Evolutionary conservation across 2,113 vertebrate genomes (phyloP).

Genomic region (Asarcornis scutulata): DNA sequence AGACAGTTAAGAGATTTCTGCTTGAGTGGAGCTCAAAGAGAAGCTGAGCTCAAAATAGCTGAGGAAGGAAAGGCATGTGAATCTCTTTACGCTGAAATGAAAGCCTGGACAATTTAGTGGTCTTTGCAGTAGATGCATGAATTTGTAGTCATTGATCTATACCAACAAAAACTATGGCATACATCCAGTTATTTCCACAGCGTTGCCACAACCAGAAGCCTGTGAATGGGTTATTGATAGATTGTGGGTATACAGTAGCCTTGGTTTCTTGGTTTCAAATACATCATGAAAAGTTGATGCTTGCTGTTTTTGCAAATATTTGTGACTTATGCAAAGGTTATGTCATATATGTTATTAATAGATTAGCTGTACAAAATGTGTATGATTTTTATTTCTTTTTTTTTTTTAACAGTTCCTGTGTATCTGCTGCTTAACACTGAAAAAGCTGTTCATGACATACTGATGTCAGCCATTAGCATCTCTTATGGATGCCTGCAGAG

Average conservation of each 20-base stretch:
- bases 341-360: not conserved
- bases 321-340: not conserved
- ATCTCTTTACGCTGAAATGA: not conserved
- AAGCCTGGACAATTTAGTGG: not conserved
- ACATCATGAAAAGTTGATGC: not conserved
- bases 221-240: not conserved
- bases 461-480: not conserved
- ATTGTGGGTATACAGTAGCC: not conserved
- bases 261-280: not conserved
- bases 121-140: not conserved
- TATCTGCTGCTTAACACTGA: not conserved
- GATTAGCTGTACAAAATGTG: not conserved
- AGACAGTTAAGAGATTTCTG: not conserved
- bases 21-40: not conserved
- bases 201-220: not conserved
- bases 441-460: not conserved
- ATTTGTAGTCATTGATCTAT: not conserved
- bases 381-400: rapidly evolving
- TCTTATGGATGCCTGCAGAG: not conserved
- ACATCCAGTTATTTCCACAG: not conserved
- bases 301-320: not conserved
- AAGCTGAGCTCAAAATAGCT: not conserved
- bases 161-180: not conserved
- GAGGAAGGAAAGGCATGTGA: not conserved
- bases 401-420: not conserved